These are phyloP conservation scores for Crossaster papposus DNA, from an alignment of 53 echinoderm and acorn worm genomes.

Conservation along the genomic window DNA sequence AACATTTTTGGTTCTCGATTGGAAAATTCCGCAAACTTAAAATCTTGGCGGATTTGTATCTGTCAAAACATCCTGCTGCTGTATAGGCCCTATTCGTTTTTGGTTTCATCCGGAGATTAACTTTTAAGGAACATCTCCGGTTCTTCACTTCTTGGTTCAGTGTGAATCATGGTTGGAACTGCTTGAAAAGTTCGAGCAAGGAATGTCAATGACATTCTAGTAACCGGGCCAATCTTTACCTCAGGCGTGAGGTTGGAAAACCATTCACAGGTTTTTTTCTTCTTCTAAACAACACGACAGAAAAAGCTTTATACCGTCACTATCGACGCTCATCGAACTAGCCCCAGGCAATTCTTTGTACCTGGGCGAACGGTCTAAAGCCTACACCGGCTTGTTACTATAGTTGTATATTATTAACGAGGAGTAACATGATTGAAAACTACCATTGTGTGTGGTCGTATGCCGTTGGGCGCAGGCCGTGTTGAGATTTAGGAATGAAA, in stretches of 20 bases:
- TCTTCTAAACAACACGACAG: conserved; percentile 3
- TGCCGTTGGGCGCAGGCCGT: conserved; percentile 6
- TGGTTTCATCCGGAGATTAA: not conserved
- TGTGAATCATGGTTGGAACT: not conserved
- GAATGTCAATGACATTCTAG: conserved; percentile 46
- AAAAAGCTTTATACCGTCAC: conserved; percentile 45
- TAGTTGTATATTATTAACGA: not conserved
- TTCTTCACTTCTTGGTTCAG: not conserved
- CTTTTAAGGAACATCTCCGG: not conserved
- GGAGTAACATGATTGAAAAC: conserved; percentile 32
- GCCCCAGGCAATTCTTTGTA: conserved; percentile 13
- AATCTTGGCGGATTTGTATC: too few species aligned
- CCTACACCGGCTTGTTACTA: not conserved
- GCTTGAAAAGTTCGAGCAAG: conserved; percentile 25
- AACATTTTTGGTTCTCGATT: too few species aligned
- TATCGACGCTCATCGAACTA: conserved; percentile 7
- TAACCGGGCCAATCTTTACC: conserved; percentile 54
- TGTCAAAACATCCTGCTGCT: too few species aligned
- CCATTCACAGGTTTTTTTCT: conserved; percentile 6
- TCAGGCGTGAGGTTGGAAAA: conserved; percentile 21
- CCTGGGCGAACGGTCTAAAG: conserved; percentile 16
- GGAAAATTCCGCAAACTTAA: too few species aligned
- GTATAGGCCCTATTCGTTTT: not conserved
- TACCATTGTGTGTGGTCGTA: conserved; percentile 32
- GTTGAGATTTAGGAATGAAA: not conserved